Percentiles rank a stretch among this genome's conserved stretches.
These are phyloP conservation scores for Myotis davidii DNA, from an alignment of 2,113 vertebrate genomes.

Conservation along the genomic window DNA sequence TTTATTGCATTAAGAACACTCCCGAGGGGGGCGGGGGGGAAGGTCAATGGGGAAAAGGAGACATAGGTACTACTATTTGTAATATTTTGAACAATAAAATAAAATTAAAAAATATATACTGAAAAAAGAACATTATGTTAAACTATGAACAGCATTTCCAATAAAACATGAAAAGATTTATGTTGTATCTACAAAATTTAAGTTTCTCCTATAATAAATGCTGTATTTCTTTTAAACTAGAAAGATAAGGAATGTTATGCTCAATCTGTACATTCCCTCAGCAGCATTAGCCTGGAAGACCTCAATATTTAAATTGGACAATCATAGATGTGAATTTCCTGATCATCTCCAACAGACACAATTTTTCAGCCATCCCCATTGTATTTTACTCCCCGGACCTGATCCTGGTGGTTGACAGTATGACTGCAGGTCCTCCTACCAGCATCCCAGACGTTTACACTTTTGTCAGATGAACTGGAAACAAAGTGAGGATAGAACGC, in stretches of 20 bases:
- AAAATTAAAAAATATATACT: background rate
- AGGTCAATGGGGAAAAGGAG: too few species aligned
- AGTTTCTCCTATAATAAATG: background rate
- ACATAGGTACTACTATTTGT: too few species aligned
- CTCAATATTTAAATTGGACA: conserved; percentile 89
- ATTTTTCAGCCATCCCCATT: conserved; percentile 96
- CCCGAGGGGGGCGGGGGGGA: too few species aligned
- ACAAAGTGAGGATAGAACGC: background rate
- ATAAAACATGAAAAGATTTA: conserved; percentile 34
- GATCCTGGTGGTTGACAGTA: background rate
- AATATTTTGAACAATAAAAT: too few species aligned
- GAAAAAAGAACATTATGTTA: conserved; percentile 13
- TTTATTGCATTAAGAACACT: conserved; percentile 23
- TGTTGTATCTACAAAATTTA: conserved; percentile 47
- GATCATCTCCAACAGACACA: conserved; percentile 96
- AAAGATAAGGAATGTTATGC: conserved; percentile 46
- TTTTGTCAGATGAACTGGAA: background rate
- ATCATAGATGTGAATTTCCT: conserved; percentile 98
- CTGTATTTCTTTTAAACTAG: background rate
- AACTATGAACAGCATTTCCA: conserved; percentile 37
- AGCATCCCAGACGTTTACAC: background rate
- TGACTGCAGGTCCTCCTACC: background rate
- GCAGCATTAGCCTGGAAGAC: background rate
- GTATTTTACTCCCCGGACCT: conserved; percentile 99
- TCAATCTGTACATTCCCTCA: background rate